Evolutionary conservation across 2,888 invertebrate genomes (phyloP), one percentile per base, ranked within the genome.

Genomic region (Margaritifera margaritifera): DNA sequence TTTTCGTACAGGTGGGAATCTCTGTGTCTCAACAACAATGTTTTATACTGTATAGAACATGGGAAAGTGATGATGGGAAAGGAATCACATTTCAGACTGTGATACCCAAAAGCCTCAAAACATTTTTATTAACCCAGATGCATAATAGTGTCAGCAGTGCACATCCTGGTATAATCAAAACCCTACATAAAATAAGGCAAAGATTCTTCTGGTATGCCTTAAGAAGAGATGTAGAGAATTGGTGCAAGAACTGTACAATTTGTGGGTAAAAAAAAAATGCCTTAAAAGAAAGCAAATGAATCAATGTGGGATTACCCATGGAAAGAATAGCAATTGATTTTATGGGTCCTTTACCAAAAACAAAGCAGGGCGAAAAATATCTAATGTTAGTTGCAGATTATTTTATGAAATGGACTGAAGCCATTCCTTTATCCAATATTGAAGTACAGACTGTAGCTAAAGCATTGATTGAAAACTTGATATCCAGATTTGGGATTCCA

Each of bases 371-470:
- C 15, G 67, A 74, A 51, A 61, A 57, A 31, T 71, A 79, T 54
- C 65, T 77, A 24, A 52, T 66, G 51, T 71, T 77, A 11, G 53
- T 78, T 20, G 56, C 51, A 22, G 74, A 74, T 55, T 77, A 78
- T 60, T 78, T 75, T 66, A 68, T 74, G 24, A 74, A 76, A 68
- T 73, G 68, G 68, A 72, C 71, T 15, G 71, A 78, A 58, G 57
- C 69, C 25, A 65, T 66, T 53, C 59, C 74, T 15, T 66, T 78
- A 55, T 24, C 58, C 42, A 71, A 76, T 52, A 71, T 66, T 58
- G 72, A 74, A 54, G 71, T 75, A 8, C 1, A 19, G 42, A 78
- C 71, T 22, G 71, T 73, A 5, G 75, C 74, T 24, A 74, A 58
- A 53, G 31, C 64, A 3, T 58, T 77, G n/a, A 66, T 75, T 8